phyloP scores from a whole-genome alignment of 1,140 invertebrate genomes.

The Drosophila azteca region DNA sequence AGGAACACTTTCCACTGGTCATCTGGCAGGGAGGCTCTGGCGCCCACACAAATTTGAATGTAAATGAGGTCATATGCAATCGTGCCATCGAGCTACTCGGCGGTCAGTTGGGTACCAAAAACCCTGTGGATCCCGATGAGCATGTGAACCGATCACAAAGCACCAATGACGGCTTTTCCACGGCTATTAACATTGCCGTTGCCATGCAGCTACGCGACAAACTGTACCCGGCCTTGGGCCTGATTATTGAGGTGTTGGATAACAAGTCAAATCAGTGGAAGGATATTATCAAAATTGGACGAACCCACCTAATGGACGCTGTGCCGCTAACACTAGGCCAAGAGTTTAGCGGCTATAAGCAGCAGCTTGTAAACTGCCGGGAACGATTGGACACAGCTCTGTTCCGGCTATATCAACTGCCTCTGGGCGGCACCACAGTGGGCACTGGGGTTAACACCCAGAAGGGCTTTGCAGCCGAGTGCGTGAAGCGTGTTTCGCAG shows the following conservation, averaged over 20 bases:
- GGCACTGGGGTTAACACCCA: constrained; percentile 96
- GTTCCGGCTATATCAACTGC: constrained; percentile 93
- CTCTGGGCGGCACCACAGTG: constrained; percentile 97
- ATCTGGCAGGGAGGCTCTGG: constrained; percentile 99
- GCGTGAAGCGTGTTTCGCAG: constrained; percentile 90
- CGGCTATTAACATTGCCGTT: constrained; percentile 99
- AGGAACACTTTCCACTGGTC: constrained; percentile 96
- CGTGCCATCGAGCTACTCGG: constrained; percentile 97
- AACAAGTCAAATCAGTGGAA: constrained; percentile 92
- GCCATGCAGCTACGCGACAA: constrained; percentile 94
- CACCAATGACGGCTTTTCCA: constrained; percentile 99
- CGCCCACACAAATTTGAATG: constrained; percentile 99
- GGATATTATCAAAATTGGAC: constrained; percentile 97
- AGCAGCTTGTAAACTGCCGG: constrained; percentile 93
- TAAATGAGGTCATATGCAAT: constrained; percentile 97
- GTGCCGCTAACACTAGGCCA: constrained; percentile 98
- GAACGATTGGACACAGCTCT: constrained; percentile 92
- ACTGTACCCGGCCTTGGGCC: constrained; percentile 91
- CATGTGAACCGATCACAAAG: constrained; percentile 99
- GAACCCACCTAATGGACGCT: constrained; percentile 95
- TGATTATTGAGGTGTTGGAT: constrained; percentile 89
- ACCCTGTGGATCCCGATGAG: constrained; percentile 98
- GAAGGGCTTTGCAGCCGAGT: constrained; percentile 92
- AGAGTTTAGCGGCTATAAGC: constrained; percentile 97
- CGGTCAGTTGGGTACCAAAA: constrained; percentile 96